These are phyloP conservation scores for Oryzias curvinotus DNA, from an alignment of 2,113 vertebrate species.

Conservation along the genomic window DNA sequence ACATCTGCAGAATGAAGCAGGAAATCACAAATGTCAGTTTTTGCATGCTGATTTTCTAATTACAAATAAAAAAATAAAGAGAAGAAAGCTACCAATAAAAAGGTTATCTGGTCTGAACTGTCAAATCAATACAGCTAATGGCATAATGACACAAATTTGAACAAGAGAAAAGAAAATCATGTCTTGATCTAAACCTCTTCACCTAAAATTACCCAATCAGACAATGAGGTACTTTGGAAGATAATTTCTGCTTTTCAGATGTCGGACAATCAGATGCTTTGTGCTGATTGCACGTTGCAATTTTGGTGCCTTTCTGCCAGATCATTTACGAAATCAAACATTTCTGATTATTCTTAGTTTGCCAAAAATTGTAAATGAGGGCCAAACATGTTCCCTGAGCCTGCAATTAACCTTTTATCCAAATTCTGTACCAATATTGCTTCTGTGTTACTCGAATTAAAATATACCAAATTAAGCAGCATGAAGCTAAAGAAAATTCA, in stretches of 20 bases:
- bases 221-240: constrained; percentile 6
- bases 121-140: neutral
- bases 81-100: too few relatives aligned
- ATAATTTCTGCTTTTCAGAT: constrained; percentile 1
- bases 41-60: neutral
- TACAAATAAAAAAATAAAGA: too few relatives aligned
- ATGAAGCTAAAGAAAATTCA: too few relatives aligned
- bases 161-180: neutral
- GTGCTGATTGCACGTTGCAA: constrained; percentile 21
- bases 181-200: constrained; percentile 19
- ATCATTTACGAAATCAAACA: constrained; percentile 15
- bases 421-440: too few relatives aligned
- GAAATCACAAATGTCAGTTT: neutral
- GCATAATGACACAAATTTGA: neutral
- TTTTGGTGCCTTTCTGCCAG: neutral
- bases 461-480: too few relatives aligned
- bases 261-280: constrained; percentile 34
- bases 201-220: constrained; percentile 49
- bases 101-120: rapidly evolving
- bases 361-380: neutral
- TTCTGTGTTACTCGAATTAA: too few relatives aligned
- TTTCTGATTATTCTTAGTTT: constrained; percentile 51
- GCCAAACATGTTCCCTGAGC: neutral
- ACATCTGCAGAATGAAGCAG: constrained; percentile 35
- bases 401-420: too few relatives aligned